Evolutionary conservation across 2,797 vertebrate species (phyloP), one percentile per base, ranked within the genome.

Genomic region (Muscicapa comitata): DNA sequence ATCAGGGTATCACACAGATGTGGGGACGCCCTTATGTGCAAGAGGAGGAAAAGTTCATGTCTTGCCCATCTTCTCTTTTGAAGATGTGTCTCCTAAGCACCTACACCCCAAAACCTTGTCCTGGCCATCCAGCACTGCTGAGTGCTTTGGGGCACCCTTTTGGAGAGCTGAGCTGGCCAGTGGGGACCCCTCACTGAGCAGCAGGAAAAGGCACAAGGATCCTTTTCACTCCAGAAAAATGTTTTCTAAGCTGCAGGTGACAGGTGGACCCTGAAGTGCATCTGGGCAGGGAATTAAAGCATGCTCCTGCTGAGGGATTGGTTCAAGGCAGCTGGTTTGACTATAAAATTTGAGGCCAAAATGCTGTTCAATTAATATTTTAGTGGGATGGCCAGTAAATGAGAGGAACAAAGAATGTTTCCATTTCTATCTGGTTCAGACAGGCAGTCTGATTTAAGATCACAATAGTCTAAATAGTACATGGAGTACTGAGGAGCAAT

Each of bases 321-420:
- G 21, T 70, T 84, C 40, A 37, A 63, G 75, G 70, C 71, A 63
- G 61, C 85, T 79, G 61, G 21, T 43, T 43, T 29, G 92, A 62
- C 95, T 75, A 24, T 96, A 95, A 91, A 81, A 48, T 14, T 75
- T 77, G 70, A 91, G 67, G 73, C 79, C 71, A 81, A 68, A 70
- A 80, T 76, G 67, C 90, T 25, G 48, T 65, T 93, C 87, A 73
- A 93, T 97, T 73, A 97, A 96, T 97, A 96, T 97, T 98, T 97
- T 76, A 98, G 94, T 61, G 86, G 76, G 81, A 62, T 85, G 73
- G 75, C 53, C 90, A 68, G 80, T 82, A 90, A 94, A 86, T 43
- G 84, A 70, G 85, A 81, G 71, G 61, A 89, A 73, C 58, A 67
- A 75, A 68, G 63, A 51, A 35, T 54, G 48, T 80, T 96, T 93